Conservation (phyloP, 2,888 invertebrate genomes). For the Tetrapedia diversipes region DNA sequence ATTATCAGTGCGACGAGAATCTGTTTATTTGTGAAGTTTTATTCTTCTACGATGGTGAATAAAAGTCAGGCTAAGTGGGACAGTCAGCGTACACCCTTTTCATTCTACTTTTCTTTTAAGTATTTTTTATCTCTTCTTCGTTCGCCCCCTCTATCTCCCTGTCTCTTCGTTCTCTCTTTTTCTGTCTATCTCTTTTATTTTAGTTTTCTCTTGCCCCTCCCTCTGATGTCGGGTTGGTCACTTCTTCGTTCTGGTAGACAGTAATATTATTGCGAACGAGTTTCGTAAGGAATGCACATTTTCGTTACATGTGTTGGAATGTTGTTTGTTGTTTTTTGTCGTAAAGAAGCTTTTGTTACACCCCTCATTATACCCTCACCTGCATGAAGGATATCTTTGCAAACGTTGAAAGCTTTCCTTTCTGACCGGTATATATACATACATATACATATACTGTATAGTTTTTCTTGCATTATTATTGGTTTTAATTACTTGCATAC, state of each 20-base stretch:
- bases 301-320: slow-evolving; percentile 72
- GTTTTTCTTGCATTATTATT: slow-evolving; percentile 64
- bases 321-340: slow-evolving; percentile 71
- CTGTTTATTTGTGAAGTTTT: not conserved
- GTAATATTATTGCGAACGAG: slow-evolving; percentile 44
- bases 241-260: slow-evolving; percentile 54
- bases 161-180: not conserved
- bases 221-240: slow-evolving; percentile 30
- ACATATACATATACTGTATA: slow-evolving; percentile 7
- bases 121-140: not conserved
- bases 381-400: slow-evolving; percentile 79
- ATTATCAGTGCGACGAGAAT: not conserved
- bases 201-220: slow-evolving; percentile 6
- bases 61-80: slow-evolving; percentile 44
- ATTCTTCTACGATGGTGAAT: not conserved
- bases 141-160: not conserved
- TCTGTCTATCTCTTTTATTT: slow-evolving; percentile 6
- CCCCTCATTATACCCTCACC: slow-evolving; percentile 77
- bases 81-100: slow-evolving; percentile 12
- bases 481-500: slow-evolving; percentile 54
- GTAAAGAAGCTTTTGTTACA: slow-evolving; percentile 73
- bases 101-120: slow-evolving; percentile 3
- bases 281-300: slow-evolving; percentile 69
- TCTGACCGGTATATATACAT: slow-evolving; percentile 45
- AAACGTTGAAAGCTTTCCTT: slow-evolving; percentile 70